These are phyloP conservation scores for Masnerella sp. DNA, from an alignment of 2,888 invertebrate species.

Conservation along the genomic window DNA sequence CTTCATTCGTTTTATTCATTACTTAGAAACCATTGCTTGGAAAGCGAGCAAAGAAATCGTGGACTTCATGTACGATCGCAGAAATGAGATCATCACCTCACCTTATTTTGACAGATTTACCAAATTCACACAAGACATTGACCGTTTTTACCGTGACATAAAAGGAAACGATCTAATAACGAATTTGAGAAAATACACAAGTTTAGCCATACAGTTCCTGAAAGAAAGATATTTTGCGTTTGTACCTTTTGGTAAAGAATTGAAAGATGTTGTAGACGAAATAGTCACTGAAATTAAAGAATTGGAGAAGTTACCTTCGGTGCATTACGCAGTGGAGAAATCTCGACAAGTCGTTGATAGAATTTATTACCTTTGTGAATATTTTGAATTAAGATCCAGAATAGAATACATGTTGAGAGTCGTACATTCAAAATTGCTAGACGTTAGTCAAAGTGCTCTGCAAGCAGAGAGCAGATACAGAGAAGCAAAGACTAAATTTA, in stretches of 20 bases:
- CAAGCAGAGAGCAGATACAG: slow-evolving; percentile 90
- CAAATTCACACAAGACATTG: slow-evolving; percentile 88
- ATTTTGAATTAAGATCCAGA: slow-evolving; percentile 85
- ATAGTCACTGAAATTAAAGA: slow-evolving; percentile 82
- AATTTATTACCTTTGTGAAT: slow-evolving; percentile 86
- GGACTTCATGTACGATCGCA: slow-evolving; percentile 89
- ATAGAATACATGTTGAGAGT: slow-evolving; percentile 82
- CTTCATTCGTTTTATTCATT: slow-evolving; percentile 87
- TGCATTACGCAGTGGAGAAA: slow-evolving; percentile 80
- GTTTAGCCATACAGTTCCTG: slow-evolving; percentile 83
- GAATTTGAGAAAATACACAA: slow-evolving; percentile 87
- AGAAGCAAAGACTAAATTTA: slow-evolving; percentile 90
- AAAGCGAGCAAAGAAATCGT: slow-evolving; percentile 86
- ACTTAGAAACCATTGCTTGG: slow-evolving; percentile 86
- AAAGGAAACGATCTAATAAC: slow-evolving; percentile 87
- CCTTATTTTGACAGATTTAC: slow-evolving; percentile 89
- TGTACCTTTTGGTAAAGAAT: slow-evolving; percentile 84
- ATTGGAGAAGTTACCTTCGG: slow-evolving; percentile 81
- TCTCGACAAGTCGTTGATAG: slow-evolving; percentile 82
- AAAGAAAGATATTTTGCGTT: slow-evolving; percentile 83
- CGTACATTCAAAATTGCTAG: slow-evolving; percentile 84
- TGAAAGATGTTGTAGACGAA: slow-evolving; percentile 82
- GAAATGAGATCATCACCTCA: slow-evolving; percentile 87
- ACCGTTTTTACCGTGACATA: slow-evolving; percentile 87
- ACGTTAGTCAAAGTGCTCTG: slow-evolving; percentile 87